Evolutionary conservation across 2,888 invertebrate species (phyloP), one percentile per base, ranked within the genome.

Genomic region (Crioceris asparagi): DNA sequence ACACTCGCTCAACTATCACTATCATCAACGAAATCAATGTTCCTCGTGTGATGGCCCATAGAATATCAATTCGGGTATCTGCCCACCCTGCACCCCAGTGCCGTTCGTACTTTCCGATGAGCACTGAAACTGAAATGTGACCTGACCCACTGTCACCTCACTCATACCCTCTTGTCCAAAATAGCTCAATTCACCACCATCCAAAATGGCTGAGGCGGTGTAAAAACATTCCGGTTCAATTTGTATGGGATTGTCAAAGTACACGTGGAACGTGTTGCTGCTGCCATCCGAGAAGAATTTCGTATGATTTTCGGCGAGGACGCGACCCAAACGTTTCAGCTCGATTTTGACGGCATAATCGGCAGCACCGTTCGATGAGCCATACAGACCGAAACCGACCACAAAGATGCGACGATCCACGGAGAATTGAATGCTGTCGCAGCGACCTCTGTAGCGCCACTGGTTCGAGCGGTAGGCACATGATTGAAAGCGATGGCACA

Each of bases 71-170:
- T 96, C 94, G 3, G 94, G 94, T 58, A 96, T 94, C 66, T 96
- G 94, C 27, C 94, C 94, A 31, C 94, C 94, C 66, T 94, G 93
- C 3, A 94, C 93, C 6, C 93, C 93, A 1, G 94, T 96, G 32
- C 94, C 94, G 56, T 96, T 96, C 37, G 94, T 96, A 67, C 92
- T 92, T 61, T 94, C 94, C 4, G 91, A 88, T 35, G 92, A 93
- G 66, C 93, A 93, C 65, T 94, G 93, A 67, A 94, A 96, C 68
- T 93, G 93, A 69, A 94, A 94, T 45, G 88, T 91, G 39, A 94
- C 92, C 57, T 83, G 84, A 3, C 91, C 91, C 62, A 88, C 85
- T 38, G 83, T 83, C 29, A 93, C 87, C 66, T 94, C 94, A 55
- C 90, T 88, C 74, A 93, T 77, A 15, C 94, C 94, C 65, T 96